phyloP scores from a whole-genome alignment of 1,140 invertebrate species.

The Drosophila pachea region DNA sequence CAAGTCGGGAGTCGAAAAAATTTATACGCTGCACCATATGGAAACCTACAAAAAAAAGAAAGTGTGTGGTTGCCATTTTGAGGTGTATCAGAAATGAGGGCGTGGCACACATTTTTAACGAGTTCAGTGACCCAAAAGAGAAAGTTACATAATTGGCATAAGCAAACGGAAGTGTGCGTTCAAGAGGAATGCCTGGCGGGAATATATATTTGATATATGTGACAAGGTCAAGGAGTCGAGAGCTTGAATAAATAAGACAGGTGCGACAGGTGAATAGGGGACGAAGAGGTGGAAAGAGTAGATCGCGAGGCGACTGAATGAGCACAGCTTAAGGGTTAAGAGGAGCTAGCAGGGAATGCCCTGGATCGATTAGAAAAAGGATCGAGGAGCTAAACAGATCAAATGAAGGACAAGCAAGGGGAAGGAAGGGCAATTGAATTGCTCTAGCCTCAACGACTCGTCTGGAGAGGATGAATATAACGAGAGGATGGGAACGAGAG shows the following conservation, averaged over 20 bases:
- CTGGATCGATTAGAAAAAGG: no score
- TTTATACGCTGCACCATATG: slow-evolving; percentile 14
- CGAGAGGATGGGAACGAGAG: no score
- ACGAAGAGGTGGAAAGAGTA: no score
- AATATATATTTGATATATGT: slow-evolving; percentile 4
- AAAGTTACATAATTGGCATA: slow-evolving; percentile 15
- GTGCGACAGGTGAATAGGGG: no score
- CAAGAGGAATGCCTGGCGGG: not conserved
- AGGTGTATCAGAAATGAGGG: not conserved
- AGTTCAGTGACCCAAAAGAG: slow-evolving; percentile 15
- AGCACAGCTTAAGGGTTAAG: no score
- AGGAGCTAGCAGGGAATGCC: no score
- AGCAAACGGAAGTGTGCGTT: not conserved
- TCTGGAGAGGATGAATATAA: no score
- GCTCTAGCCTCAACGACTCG: no score
- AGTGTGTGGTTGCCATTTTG: not conserved
- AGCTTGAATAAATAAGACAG: no score
- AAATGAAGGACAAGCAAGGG: not conserved
- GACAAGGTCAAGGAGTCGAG: not conserved
- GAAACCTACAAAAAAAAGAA: slow-evolving; percentile 16
- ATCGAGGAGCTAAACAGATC: not conserved
- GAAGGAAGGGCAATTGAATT: not conserved
- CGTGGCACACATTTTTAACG: not conserved
- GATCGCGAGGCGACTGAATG: no score
- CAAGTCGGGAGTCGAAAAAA: slow-evolving; percentile 12